These are phyloP conservation scores for Malthinus flaveolus DNA, from an alignment of 2,888 invertebrate genomes.

Conservation along the genomic window DNA sequence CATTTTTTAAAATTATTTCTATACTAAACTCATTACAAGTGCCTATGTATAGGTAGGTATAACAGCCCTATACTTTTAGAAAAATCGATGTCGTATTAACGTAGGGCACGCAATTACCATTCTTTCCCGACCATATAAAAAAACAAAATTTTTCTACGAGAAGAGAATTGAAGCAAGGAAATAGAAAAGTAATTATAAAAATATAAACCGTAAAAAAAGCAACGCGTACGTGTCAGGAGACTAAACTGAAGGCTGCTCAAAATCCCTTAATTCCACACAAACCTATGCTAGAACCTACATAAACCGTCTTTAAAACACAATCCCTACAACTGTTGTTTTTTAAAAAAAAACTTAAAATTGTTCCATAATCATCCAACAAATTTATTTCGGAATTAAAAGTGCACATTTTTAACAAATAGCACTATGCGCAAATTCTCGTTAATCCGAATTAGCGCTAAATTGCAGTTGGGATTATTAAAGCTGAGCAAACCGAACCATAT, in stretches of 20 bases:
- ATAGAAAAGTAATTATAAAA: conserved; percentile 23
- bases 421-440: no score
- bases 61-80: not conserved
- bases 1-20: not conserved
- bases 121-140: no score
- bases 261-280: conserved; percentile 38
- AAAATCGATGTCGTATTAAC: not conserved
- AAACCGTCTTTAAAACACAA: conserved; percentile 36
- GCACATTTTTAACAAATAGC: no score
- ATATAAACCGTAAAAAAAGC: conserved; percentile 23
- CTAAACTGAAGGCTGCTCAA: conserved; percentile 37
- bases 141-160: no score
- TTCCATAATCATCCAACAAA: no score
- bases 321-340: conserved; percentile 18
- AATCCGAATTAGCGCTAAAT: no score
- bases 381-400: no score
- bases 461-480: no score
- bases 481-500: no score
- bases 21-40: not conserved
- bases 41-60: no score
- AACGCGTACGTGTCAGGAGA: conserved; percentile 33
- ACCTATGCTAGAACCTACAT: conserved; percentile 34
- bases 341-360: no score
- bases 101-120: no score
- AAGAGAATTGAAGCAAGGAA: conserved; percentile 3